Evolutionary conservation across 2,888 invertebrate species (phyloP).

Genomic region (Drosophila vallismaia): DNA sequence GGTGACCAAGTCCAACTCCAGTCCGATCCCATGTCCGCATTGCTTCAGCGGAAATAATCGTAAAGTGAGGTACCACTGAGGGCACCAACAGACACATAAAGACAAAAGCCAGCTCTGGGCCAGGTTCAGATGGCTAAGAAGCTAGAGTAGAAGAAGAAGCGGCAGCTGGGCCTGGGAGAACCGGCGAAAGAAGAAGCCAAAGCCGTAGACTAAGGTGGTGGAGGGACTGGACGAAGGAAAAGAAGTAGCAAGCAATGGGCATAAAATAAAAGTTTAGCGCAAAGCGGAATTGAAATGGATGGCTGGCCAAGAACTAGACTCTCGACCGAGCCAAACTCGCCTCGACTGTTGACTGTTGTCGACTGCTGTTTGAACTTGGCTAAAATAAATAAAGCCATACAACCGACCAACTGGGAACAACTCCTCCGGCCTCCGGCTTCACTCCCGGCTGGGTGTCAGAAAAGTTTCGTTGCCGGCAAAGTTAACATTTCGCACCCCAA

Average conservation of each 20-base stretch:
- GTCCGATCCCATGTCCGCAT: conserved; percentile 56
- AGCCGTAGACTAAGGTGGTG: not conserved
- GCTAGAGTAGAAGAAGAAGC: conserved; percentile 13
- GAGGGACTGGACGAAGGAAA: not conserved
- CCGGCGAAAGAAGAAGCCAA: conserved; percentile 17
- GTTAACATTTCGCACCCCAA: conserved; percentile 55
- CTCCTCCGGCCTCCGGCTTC: conserved; percentile 20
- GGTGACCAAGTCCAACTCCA: conserved; percentile 33
- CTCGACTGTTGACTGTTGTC: conserved; percentile 41
- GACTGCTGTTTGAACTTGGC: conserved; percentile 68
- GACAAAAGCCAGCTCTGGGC: conserved; percentile 26
- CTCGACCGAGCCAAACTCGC: conserved; percentile 24
- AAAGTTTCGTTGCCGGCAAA: conserved; percentile 52
- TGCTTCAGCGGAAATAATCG: conserved; percentile 77
- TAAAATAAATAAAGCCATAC: conserved; percentile 76
- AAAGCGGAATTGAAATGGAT: conserved; percentile 68
- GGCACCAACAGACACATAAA: conserved; percentile 34
- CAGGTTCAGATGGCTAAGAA: conserved; percentile 30
- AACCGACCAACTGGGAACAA: conserved; percentile 48
- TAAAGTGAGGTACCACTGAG: conserved; percentile 65
- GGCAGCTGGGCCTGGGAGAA: conserved; percentile 27
- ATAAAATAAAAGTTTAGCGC: conserved; percentile 71
- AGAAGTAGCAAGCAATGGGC: conserved; percentile 53
- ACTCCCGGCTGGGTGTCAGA: conserved; percentile 27
- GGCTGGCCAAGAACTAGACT: conserved; percentile 49